phyloP scores from a whole-genome alignment of 2,797 vertebrate species.

The Percopsis omiscomaycus region DNA sequence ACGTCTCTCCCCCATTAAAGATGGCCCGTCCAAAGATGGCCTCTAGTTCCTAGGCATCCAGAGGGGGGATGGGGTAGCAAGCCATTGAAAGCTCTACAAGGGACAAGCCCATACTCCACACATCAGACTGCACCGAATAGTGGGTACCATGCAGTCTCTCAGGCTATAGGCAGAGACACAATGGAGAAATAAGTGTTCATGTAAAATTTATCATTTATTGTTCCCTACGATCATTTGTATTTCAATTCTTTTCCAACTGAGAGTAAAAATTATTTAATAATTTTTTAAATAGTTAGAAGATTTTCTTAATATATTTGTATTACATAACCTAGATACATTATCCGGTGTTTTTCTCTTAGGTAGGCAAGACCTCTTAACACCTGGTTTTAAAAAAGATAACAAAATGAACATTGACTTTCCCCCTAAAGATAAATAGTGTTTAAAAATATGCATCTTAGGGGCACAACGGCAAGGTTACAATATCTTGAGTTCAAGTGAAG shows the following conservation, averaged over 20 bases:
- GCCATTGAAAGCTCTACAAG: conserved; percentile 87
- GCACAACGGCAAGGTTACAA: too few relatives aligned
- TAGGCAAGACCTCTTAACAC: conserved; percentile 84
- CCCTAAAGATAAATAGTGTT: too few relatives aligned
- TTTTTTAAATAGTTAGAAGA: too few relatives aligned
- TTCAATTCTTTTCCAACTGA: too few relatives aligned
- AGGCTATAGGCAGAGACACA: conserved; percentile 68
- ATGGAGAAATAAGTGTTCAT: neutral
- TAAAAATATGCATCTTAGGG: too few relatives aligned
- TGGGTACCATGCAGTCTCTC: conserved; percentile 89
- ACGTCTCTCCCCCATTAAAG: conserved; percentile 71
- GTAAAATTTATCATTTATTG: too few relatives aligned
- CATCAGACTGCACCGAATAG: conserved; percentile 88
- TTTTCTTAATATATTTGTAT: neutral
- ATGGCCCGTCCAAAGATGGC: conserved; percentile 83
- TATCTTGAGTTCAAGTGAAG: neutral
- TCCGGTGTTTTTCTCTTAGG: conserved; percentile 91
- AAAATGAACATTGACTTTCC: neutral
- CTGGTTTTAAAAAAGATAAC: neutral
- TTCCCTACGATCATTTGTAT: too few relatives aligned
- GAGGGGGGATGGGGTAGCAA: conserved; percentile 83
- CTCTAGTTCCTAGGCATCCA: conserved; percentile 79
- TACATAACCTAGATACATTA: conserved; percentile 88
- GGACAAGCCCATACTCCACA: conserved; percentile 92
- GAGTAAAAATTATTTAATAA: too few relatives aligned